Base-by-base conservation (phyloP, 2,797 vertebrate species). In the Spondyliosoma cantharus region DNA sequence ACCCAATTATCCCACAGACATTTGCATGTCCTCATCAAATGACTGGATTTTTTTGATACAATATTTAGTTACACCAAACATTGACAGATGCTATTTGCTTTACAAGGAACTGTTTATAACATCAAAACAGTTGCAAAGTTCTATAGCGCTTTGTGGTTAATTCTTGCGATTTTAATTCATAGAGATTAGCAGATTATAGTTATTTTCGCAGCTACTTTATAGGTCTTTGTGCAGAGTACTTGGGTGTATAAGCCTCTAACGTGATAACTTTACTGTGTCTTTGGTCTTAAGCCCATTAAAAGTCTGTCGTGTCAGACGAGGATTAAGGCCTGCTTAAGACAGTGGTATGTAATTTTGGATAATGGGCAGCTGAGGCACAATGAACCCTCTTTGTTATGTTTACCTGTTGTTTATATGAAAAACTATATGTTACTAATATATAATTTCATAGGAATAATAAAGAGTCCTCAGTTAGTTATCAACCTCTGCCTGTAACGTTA, bases 261-360 rank as follows among this genome's bases (percentile, higher is more conserved):
- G 81, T 92, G 93, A 92, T 93, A 92, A 94, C 87, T 93, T 93
- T 88, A 91, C 81, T 90, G 88, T 93, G 92, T 95, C 93, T 93
- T 92, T 93, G 91, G 91, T 86, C 86, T 85, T 95, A 95, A 96
- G 86, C 92, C 92, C 90, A 93, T 95, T 95, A 94, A 93, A 95
- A 94, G 92, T 93, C 93, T 94, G 93, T 95, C 86, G 73, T 94
- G 93, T 94, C 93, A 93, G 93, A 93, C 90, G 52, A 92, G 93
- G 93, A 93, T 94, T 93, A 94, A 89, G 87, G 84, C 86, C 90
- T 83, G 83, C 88, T 93, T 92, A 88, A 93, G 83, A 89, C 86
- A 85, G 86, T 89, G 73, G 82, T 86, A 82, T 80, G 85, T 86
- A 82, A 81, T 75, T 52, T 25, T 37, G 87, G 82, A 89, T 92